A percentile compares a stretch with the other conserved stretches of the same genome.
phyloP scores from a whole-genome alignment of 2,888 invertebrate genomes.

The Scrobipalpa atriplicella region DNA sequence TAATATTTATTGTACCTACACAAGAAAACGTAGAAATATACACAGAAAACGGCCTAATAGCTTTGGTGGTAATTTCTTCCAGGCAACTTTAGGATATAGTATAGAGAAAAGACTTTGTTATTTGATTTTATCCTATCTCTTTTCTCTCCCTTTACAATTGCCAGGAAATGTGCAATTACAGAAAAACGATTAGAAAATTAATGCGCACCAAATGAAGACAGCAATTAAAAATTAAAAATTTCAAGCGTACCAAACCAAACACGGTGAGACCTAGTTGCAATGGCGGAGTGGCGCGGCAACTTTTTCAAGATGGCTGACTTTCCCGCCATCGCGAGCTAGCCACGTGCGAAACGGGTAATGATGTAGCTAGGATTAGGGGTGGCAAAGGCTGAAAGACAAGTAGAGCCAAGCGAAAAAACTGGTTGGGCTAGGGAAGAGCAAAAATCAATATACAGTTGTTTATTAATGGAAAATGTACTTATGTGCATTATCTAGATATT shows the following conservation, averaged over 20 bases:
- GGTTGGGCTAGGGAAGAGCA: too few relatives aligned
- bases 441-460: too few relatives aligned
- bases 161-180: slow-evolving; percentile 8
- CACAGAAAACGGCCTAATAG: too few relatives aligned
- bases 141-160: not conserved
- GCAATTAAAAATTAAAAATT: slow-evolving; percentile 27
- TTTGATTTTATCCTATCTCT: too few relatives aligned
- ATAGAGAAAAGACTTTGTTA: too few relatives aligned
- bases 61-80: too few relatives aligned
- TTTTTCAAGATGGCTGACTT: slow-evolving; percentile 72
- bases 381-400: slow-evolving; percentile 27
- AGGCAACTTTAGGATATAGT: too few relatives aligned
- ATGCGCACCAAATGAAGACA: not conserved
- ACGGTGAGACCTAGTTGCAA: slow-evolving; percentile 29
- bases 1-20: too few relatives aligned
- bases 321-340: slow-evolving; percentile 50
- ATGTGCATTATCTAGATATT: too few relatives aligned
- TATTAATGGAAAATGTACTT: too few relatives aligned
- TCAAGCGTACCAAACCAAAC: slow-evolving; percentile 30
- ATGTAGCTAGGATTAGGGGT: slow-evolving; percentile 49
- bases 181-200: slow-evolving; percentile 25
- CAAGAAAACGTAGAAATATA: too few relatives aligned
- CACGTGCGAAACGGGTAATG: slow-evolving; percentile 62
- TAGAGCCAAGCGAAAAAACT: not conserved
- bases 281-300: slow-evolving; percentile 43